Evolutionary conservation across 2,113 vertebrate species (phyloP).

Genomic region (Crotalus viridis): DNA sequence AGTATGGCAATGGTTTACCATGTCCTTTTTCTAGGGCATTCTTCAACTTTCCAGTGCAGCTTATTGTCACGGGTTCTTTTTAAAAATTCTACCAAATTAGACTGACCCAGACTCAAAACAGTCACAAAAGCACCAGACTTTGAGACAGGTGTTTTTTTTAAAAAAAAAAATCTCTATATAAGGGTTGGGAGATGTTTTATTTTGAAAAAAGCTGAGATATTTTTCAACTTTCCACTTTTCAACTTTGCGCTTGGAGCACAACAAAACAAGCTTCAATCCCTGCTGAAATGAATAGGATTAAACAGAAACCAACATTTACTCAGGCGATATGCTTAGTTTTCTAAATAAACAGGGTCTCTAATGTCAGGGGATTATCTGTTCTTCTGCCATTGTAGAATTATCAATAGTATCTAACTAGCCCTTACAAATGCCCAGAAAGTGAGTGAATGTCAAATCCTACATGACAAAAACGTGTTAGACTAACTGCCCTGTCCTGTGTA

Average conservation of each 20-base stretch:
- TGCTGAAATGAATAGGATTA: background rate
- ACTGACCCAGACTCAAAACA: background rate
- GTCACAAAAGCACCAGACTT: background rate
- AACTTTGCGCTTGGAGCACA: background rate
- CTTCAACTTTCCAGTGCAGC: background rate
- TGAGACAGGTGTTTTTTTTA: background rate
- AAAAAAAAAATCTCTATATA: background rate
- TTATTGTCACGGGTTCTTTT: background rate
- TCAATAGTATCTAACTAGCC: background rate
- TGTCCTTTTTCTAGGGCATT: background rate
- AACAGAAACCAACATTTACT: background rate
- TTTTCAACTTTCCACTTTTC: background rate
- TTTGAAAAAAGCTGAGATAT: background rate
- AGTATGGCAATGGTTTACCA: background rate
- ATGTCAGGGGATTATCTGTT: background rate
- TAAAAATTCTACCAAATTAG: background rate
- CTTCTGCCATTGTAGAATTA: background rate
- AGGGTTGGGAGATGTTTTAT: background rate
- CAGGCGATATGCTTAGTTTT: background rate
- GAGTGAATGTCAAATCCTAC: background rate
- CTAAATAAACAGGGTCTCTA: background rate
- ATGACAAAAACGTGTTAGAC: background rate
- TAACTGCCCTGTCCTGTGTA: background rate
- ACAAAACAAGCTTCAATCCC: background rate
- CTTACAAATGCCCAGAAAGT: background rate